Evolutionary conservation across 2,797 vertebrate species (phyloP), one percentile per base, ranked within the genome.

Genomic region (Triplophysa yarkandensis): DNA sequence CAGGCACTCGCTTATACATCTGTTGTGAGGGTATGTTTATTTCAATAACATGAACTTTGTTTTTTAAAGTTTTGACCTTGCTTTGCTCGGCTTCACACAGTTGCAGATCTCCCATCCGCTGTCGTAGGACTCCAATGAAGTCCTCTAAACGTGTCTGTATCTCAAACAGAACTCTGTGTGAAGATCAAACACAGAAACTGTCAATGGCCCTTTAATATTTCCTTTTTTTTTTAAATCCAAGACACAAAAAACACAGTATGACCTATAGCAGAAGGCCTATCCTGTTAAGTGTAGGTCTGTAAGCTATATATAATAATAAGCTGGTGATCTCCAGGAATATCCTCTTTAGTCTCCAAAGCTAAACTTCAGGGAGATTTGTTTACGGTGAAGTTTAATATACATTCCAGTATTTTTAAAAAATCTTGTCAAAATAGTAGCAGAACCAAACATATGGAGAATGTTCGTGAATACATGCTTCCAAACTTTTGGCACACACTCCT

Each of bases 121-220:
- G 77, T 0, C 85, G 81, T 81, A 95, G 91, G 61, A 86, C 92
- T 74, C 86, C 88, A 82, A 81, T 83, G 39, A 96, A 87, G 77
- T 91, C 90, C 72, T 90, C 92, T 78, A 98, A 80, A 4, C 90
- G 87, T 48, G 85, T 90, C 82, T 93, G 92, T 54, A 95, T 92
- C 60, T 95, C 91, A 6, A 86, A 84, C 0, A 94, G 85, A 43
- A 85, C 69, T 78, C 96, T 98, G 71, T 1, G 73, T 81, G 86
- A 61, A 50, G 28, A 58, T 43, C 19, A 44, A 23, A 72, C 28
- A 70, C 36, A 11, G 13, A 39, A 2, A 30, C 3, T 3, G 3
- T 30, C 30, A 30, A 6, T 30, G 30, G 6, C 30, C 30, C 30
- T 30, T 30, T 30, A 30, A 30, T 30, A 30, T 6, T 3, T 30